Evolutionary conservation across 2,113 vertebrate genomes (phyloP), one percentile per base, ranked within the genome.

Genomic region (Butorides virescens): DNA sequence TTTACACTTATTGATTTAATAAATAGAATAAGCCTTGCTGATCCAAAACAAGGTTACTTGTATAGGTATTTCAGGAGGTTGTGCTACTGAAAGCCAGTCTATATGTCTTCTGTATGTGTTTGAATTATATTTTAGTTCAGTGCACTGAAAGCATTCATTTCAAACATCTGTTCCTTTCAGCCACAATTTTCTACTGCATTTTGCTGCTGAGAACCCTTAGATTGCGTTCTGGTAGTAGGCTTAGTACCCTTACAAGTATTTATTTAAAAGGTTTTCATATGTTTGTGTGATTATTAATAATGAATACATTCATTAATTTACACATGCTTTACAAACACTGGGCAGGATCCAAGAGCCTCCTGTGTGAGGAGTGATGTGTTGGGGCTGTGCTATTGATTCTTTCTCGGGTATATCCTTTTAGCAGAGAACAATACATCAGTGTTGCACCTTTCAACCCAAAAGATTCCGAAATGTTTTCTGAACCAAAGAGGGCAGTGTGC

Each of bases 1-100:
- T 93, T 88, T 96, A 92, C 61, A 30, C 13, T 84, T 88, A 91
- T 7, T 82, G 86, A 94, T 96, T 92, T 90, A 63, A 92, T 96
- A 71, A 72, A 90, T 53, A 94, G 74, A 73, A 79, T 87, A 91
- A 84, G 75, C 39, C 80, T 93, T 62, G 46, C 93, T 95, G 82
- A 84, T 92, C 85, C 89, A 56, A 94, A 96, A 65, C 78, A 81
- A 86, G 88, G 85, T 92, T 95, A 74, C 91, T 82, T 86, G 72
- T 84, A 34, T 23, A 74, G 91, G 77, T 91, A 62, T 87, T 91
- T 75, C 58, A 46, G 84, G 50, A 42, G 19, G 9, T 23, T 87
- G 44, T 74, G 65, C 81, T 91, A 44, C 46, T 66, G 61, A 87
- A 92, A 90, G 71, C 32, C 77, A 71, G 46, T 71, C 71, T 85